Base-by-base conservation (phyloP, 2,888 invertebrate species). In the Cantharis rustica region DNA sequence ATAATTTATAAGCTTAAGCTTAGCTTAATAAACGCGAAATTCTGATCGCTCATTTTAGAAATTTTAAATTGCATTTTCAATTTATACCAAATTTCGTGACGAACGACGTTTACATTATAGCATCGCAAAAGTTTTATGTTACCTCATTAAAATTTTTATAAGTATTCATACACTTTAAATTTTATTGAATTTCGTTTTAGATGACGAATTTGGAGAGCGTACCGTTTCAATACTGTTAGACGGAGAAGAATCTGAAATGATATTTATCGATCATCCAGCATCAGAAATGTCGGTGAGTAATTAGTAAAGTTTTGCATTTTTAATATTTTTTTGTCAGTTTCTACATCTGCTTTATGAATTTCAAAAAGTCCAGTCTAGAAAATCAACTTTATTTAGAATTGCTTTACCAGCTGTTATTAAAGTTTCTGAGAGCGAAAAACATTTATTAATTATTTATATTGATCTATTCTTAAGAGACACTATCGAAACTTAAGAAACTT, bases 191-290 rank as follows among this genome's bases (percentile, higher is more conserved):
- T 61, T 68, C 47, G 31, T 93, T 94, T 80, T 92, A 95, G 96
- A 96, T 90, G 96, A 96, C 86, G 96, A 96, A 88, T 96, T 96
- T 83, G 96, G 96, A 0, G 96, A 96, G 89, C 94, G 96, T 87
- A 94, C 95, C 0, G 96, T 97, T 23, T 95, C 95, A n/a, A 93
- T 97, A n/a, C 89, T 96, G 63, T 89, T 97, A 79, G 96, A 96
- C 81, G 96, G 95, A 0, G 96, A 96, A 85, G 96, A 96, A 87
- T 95, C 96, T 0, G 96, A 97, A 86, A 91, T 97, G 89, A 94
- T 95, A 78, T 96, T 96, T 86, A 95, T 96, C 82, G 96, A 97
- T 87, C 96, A 96, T 87, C 95, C 96, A 2, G 93, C 94, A 82
- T 93, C 95, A 27, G 96, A 96, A 88, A 96, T 96, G 95, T 95